A percentile compares a stretch with the other conserved stretches of the same genome.
These are phyloP conservation scores for Pangasianodon gigas DNA, from an alignment of 2,113 vertebrate genomes.

Conservation along the genomic window DNA sequence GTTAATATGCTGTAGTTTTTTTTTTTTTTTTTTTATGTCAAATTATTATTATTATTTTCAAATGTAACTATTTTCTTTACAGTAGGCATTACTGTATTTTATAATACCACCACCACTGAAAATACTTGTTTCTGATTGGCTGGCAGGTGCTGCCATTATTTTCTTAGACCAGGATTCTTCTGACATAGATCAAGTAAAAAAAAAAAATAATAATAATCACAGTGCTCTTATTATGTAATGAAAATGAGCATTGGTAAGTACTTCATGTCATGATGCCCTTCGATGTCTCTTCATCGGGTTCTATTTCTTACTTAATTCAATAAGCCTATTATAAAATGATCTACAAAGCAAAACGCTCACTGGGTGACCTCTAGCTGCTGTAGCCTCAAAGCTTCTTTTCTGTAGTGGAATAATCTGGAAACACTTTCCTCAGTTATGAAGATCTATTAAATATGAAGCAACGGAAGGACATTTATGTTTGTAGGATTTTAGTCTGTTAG, in stretches of 20 bases:
- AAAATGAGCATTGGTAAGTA: background rate
- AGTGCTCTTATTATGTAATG: background rate
- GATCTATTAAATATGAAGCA: background rate
- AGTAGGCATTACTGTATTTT: background rate
- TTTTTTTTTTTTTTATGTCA: background rate
- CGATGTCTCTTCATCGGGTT: background rate
- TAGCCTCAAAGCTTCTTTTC: background rate
- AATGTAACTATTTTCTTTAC: background rate
- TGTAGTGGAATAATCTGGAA: background rate
- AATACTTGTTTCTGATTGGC: background rate
- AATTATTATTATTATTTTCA: too few relatives aligned
- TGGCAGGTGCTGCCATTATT: background rate
- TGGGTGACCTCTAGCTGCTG: background rate
- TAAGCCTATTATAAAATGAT: background rate
- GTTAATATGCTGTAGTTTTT: background rate
- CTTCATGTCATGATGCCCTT: background rate
- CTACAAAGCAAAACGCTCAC: slow-evolving; percentile 5
- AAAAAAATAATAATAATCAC: background rate
- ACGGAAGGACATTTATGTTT: background rate
- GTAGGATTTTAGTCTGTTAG: background rate
- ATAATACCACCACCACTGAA: background rate
- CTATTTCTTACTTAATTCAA: background rate
- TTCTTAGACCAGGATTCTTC: background rate
- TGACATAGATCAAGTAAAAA: background rate
- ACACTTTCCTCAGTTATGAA: background rate